Evolutionary conservation across 2,888 invertebrate genomes (phyloP).

Genomic region (Brenthis ino): DNA sequence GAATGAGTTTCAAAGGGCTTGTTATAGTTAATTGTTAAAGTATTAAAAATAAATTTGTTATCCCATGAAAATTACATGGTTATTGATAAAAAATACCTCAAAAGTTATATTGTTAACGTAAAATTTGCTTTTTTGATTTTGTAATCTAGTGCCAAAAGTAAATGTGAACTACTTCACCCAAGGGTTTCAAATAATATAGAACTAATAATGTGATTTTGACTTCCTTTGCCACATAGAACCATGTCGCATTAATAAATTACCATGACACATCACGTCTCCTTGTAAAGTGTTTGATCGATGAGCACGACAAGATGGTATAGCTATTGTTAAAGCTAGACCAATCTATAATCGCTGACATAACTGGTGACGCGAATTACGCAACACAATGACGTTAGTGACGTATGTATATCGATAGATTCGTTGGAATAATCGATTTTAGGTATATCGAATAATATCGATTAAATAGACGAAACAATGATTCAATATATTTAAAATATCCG

Average conservation of each 20-base stretch:
- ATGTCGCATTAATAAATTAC: constrained; percentile 11
- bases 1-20: neutral
- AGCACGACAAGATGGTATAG: constrained; percentile 14
- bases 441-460: neutral
- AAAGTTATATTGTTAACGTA: too few species aligned
- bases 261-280: constrained; percentile 7
- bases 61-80: neutral
- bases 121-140: too few species aligned
- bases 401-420: neutral
- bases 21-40: neutral
- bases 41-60: neutral
- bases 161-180: too few species aligned
- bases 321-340: constrained; percentile 28
- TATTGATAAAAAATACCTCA: too few species aligned
- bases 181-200: too few species aligned
- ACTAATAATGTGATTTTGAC: too few species aligned
- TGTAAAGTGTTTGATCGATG: constrained; percentile 18
- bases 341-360: constrained; percentile 28
- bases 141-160: too few species aligned
- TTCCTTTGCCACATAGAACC: neutral
- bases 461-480: too few species aligned
- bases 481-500: too few species aligned
- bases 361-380: constrained; percentile 16
- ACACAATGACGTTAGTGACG: constrained; percentile 1
- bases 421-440: neutral